Conservation (phyloP, 2,113 vertebrate species). For the Cisticola juncidis region DNA sequence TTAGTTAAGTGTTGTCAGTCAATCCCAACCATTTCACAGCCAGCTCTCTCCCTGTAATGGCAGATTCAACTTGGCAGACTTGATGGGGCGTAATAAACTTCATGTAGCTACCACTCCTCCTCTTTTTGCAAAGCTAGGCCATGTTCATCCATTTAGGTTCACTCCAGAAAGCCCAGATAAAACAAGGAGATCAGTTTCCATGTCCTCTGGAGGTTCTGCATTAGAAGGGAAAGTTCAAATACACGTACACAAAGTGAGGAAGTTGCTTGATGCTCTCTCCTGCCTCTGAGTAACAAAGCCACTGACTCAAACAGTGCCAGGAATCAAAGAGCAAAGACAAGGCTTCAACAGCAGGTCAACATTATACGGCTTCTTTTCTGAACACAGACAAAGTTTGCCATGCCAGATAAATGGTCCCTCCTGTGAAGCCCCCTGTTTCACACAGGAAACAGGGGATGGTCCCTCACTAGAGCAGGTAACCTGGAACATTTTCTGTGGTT, state of each 20-base stretch:
- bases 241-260: neutral
- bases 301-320: neutral
- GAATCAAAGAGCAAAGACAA: neutral
- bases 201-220: neutral
- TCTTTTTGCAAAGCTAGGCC: neutral
- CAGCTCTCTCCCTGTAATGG: slow-evolving; percentile 55
- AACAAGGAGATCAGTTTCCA: slow-evolving; percentile 40
- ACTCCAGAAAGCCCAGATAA: neutral
- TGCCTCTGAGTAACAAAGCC: neutral
- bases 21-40: slow-evolving; percentile 58
- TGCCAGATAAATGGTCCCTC: neutral
- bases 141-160: slow-evolving; percentile 15
- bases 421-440: neutral
- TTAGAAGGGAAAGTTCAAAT: neutral
- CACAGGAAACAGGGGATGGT: neutral
- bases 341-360: neutral
- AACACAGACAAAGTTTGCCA: neutral
- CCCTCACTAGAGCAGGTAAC: neutral
- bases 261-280: neutral
- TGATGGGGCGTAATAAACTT: slow-evolving; percentile 58
- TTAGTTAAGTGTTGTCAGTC: slow-evolving; percentile 68
- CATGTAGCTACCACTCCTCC: slow-evolving; percentile 41
- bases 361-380: neutral
- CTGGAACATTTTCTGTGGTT: neutral
- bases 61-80: slow-evolving; percentile 69